A percentile compares a stretch with the other conserved stretches of the same genome.
Conservation (phyloP, 35 echinoderm and acorn worm species). For the Heliocidaris erythrogramma region DNA sequence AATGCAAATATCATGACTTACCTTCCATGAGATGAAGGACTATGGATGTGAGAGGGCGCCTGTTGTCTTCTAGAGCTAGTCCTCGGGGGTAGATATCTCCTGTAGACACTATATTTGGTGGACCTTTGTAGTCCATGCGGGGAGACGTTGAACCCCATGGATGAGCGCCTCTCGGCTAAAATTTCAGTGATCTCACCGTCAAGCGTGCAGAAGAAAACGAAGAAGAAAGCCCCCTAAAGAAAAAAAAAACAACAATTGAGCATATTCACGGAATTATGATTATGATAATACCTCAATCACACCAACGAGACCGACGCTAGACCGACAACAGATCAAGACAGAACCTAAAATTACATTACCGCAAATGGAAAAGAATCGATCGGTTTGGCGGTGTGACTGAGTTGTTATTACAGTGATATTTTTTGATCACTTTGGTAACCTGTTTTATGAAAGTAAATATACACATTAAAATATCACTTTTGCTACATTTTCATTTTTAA, state of each 20-base stretch:
- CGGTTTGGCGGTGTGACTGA: no score
- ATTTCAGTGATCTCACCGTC: slow-evolving; percentile 85
- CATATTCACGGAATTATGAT: neutral
- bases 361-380: no score
- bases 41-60: slow-evolving; percentile 39
- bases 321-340: no score
- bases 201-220: slow-evolving; percentile 89
- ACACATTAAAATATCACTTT: no score
- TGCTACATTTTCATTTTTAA: no score
- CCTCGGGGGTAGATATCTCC: slow-evolving; percentile 76
- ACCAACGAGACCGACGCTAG: no score
- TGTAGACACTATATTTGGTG: slow-evolving; percentile 94
- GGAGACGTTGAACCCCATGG: slow-evolving; percentile 70
- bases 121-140: slow-evolving; percentile 74
- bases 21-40: slow-evolving; percentile 14
- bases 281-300: no score
- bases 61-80: neutral
- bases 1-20: neutral
- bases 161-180: slow-evolving; percentile 71
- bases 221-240: slow-evolving; percentile 94
- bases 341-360: no score
- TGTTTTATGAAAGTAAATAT: no score
- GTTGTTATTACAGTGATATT: no score
- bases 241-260: neutral
- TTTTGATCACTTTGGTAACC: no score